Base-by-base conservation (phyloP, 2,797 vertebrate genomes). In the Cynodonichthys magdalenae region DNA sequence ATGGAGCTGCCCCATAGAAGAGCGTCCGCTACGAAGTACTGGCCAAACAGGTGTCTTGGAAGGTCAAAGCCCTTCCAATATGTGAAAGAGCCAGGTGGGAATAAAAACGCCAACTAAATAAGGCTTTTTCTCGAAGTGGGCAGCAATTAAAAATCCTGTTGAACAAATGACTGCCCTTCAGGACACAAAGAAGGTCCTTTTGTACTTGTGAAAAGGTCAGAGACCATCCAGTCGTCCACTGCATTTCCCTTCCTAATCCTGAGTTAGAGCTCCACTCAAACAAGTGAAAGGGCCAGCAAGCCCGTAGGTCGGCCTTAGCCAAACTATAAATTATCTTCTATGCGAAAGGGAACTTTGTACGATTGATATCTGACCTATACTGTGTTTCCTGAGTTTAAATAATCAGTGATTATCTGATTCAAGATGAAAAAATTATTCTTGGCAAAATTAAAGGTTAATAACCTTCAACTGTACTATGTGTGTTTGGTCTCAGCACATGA, bases 331-430 rank as follows among this genome's bases (percentile, higher is more conserved):
- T 59, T 62, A 45, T 80, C 80, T 82, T 80, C 82, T 85, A 91
- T 83, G 87, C 87, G 89, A 88, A 90, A 82, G 77, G 66, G 63
- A 69, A 87, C 85, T 87, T 90, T 76, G 87, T 77, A 74, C 54
- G 47, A 71, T 84, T 77, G 86, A 70, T 41, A 63, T 79, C 88
- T 90, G 86, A 92, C 86, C 88, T 79, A 83, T 86, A 84, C 81
- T 69, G 75, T 88, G 87, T 91, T 91, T 90, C 87, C 89, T 87
- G 86, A 83, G 84, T 89, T 91, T 85, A 87, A 90, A 83, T 80
- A 92, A 93, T 94, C 85, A 92, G 82, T 54, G 80, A 85, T 92
- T 93, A 93, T 93, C 92, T 89, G 92, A 94, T 93, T 89, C 62
- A 68, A 84, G 63, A 84, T 82, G 75, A 81, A 53, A n/a, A 69